Evolutionary conservation across 2,113 vertebrate genomes (phyloP).

Genomic region (Formicarius rufipectus): DNA sequence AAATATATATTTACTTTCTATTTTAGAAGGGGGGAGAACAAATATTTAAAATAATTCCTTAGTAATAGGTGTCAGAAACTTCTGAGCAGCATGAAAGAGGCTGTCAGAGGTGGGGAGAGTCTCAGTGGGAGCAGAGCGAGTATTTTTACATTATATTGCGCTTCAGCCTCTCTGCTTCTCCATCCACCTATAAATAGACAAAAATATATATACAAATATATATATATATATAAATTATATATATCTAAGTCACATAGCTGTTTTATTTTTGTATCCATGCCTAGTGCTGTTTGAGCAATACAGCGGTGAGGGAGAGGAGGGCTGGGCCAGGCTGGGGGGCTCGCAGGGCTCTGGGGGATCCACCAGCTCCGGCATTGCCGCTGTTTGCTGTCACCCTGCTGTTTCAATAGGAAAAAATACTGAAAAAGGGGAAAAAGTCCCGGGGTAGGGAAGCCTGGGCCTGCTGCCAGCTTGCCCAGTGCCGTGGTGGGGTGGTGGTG

Average conservation of each 20-base stretch:
- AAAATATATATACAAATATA: slow-evolving; percentile 68
- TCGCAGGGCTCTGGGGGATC: not conserved
- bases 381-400: not conserved
- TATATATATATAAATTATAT: slow-evolving; percentile 68
- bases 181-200: slow-evolving; percentile 63
- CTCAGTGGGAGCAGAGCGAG: not conserved
- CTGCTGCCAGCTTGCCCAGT: not conserved
- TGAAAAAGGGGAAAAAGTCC: not conserved
- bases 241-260: slow-evolving; percentile 73
- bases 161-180: slow-evolving; percentile 45
- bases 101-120: slow-evolving; percentile 55
- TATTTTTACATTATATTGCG: slow-evolving; percentile 58
- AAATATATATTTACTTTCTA: slow-evolving; percentile 77
- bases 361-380: rapidly evolving
- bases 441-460: not conserved
- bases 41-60: slow-evolving; percentile 66
- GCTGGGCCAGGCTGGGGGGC: not conserved
- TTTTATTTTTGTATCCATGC: slow-evolving; percentile 80
- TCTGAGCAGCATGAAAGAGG: slow-evolving; percentile 50
- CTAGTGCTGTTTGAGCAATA: slow-evolving; percentile 69
- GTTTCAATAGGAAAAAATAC: not conserved
- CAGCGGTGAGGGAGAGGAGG: slow-evolving; percentile 25
- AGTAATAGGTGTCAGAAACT: slow-evolving; percentile 57
- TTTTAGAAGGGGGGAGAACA: slow-evolving; percentile 72
- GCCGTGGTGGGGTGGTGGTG: rapidly evolving